Evolutionary conservation across 30 jellyfish, hydroid and myxozoan species (phyloP).

Genomic region (Chironex yamaguchii): DNA sequence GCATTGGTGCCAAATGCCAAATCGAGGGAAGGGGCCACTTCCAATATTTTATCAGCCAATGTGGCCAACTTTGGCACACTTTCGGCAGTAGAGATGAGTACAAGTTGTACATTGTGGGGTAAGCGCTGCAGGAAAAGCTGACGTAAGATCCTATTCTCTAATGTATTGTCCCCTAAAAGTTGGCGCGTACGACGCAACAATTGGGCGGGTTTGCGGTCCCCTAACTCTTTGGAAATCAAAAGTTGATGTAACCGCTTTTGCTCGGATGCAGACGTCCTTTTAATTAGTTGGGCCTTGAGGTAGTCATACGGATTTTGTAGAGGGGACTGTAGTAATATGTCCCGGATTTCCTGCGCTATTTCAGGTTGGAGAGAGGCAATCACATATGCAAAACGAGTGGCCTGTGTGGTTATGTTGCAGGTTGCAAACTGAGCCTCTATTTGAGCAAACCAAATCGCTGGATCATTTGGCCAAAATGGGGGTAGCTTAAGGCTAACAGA

Average conservation of each 20-base stretch:
- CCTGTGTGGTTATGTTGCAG: neutral
- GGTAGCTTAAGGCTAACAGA: neutral
- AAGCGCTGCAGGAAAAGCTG: neutral
- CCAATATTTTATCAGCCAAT: slow-evolving; percentile 16
- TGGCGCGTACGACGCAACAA: neutral
- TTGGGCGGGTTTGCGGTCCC: neutral
- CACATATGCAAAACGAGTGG: neutral
- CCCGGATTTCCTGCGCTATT: no score
- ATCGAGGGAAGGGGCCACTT: slow-evolving; percentile 2
- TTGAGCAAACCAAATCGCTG: no score
- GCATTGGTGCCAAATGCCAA: neutral
- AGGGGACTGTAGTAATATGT: no score
- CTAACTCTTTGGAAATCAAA: neutral
- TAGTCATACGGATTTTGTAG: no score
- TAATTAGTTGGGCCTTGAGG: neutral
- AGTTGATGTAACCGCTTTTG: neutral
- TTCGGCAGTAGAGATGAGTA: neutral
- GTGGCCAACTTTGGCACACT: neutral
- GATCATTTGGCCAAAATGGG: neutral
- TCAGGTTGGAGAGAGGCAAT: neutral
- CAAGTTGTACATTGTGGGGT: neutral
- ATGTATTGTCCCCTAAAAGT: neutral
- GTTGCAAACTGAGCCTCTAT: neutral
- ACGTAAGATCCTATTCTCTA: neutral
- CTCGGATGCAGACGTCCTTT: no score